Conservation (phyloP, 1,140 invertebrate genomes). For the Ladona fulva region DNA sequence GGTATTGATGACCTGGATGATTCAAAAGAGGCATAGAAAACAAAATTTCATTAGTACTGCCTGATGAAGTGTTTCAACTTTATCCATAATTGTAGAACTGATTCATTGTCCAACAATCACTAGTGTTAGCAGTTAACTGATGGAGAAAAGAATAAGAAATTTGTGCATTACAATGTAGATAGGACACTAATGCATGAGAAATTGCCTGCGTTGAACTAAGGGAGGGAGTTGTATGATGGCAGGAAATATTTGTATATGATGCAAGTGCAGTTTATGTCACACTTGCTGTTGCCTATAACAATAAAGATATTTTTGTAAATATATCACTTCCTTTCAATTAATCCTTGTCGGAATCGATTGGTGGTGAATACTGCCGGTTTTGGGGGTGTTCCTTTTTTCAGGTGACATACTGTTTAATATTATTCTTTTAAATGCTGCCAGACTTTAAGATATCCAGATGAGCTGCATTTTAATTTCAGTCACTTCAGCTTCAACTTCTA, state of each 20-base stretch:
- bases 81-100: not conserved
- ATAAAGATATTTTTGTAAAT: not conserved
- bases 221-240: not conserved
- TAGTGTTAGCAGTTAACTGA: not conserved
- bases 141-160: too few relatives aligned
- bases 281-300: slow-evolving; percentile 4
- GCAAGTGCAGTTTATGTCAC: not conserved
- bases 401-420: too few relatives aligned
- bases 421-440: too few relatives aligned
- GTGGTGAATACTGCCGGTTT: too few relatives aligned
- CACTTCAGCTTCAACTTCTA: too few relatives aligned
- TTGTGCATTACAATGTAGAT: not conserved
- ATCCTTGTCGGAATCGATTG: too few relatives aligned
- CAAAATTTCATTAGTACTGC: not conserved
- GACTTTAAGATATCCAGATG: too few relatives aligned
- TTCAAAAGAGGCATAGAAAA: too few relatives aligned
- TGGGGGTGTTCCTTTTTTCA: too few relatives aligned
- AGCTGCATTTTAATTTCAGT: too few relatives aligned
- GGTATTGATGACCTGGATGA: too few relatives aligned
- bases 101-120: not conserved
- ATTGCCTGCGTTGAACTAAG: not conserved
- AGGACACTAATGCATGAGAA: not conserved
- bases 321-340: not conserved
- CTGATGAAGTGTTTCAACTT: not conserved
- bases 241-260: slow-evolving; percentile 1